Base-by-base conservation (phyloP, 2,113 vertebrate genomes). In the Smithornis capensis region DNA sequence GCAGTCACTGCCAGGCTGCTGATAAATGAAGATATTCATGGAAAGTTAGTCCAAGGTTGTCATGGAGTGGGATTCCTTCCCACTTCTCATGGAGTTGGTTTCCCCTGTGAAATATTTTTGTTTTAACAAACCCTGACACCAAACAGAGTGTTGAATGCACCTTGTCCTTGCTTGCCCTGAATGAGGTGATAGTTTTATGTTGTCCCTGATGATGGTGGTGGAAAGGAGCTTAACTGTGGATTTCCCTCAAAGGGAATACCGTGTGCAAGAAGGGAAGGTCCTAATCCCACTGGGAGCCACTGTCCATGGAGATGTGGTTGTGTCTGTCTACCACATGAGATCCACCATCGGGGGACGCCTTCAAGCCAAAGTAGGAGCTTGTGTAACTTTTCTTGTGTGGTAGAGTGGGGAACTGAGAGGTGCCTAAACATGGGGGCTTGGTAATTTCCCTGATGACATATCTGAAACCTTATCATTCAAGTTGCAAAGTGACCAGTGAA, bases 261-360 rank as follows among this genome's bases (percentile, higher is more conserved):
- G 99, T 73, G 95, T 99, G 81, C 99, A 99, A 86, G 99, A 99
- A 85, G 99, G 99, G 33, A 99, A 99, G 92, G 98, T 99, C 22
- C 97, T 98, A 45, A 99, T 99, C 94, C 98, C 98, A 5, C 97
- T 99, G 94, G 99, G 98, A 83, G 99, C 99, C 92, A 99, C 99
- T 8, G 98, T 98, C 27, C 99, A 99, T 69, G 99, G 99, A 60
- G 99, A 99, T 35, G 98, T 99, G 17, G 98, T 99, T 19, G 97
- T 99, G 75, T 99, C 99, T 14, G 98, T 99, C 92, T 99, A 98
- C 87, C 99, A 99, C 85, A 98, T 99, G 99, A 98, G 99, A 91
- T 99, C 99, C 2, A 99, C 98, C 92, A 99, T 99, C 7, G 99
- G 99, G 73, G 99, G 99, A 95, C 98, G 99, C 69, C 98, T 99